Percentiles rank a stretch among this genome's conserved stretches.
Conservation (phyloP, 2,113 vertebrate genomes). For the Thunnus thynnus region DNA sequence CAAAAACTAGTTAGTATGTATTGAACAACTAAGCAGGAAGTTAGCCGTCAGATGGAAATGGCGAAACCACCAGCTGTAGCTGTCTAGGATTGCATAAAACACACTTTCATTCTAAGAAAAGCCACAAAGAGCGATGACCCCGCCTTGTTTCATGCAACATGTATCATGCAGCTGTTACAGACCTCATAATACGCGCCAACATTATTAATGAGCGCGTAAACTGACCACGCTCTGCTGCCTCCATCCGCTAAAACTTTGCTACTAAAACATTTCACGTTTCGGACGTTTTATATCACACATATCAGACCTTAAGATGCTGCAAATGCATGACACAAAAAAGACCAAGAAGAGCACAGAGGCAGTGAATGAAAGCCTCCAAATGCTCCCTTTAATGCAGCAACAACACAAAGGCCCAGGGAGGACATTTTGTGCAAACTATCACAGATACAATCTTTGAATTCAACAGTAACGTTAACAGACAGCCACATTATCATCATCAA, state of each 20-base stretch:
- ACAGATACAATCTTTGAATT: neutral
- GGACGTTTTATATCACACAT: neutral
- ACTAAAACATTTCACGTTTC: neutral
- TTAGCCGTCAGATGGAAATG: neutral
- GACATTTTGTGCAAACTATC: slow-evolving; percentile 7
- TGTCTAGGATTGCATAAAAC: neutral
- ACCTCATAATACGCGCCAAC: neutral
- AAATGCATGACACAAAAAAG: neutral
- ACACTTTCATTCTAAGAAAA: neutral
- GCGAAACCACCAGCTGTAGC: slow-evolving; percentile 8
- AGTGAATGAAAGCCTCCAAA: neutral
- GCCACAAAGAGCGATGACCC: neutral
- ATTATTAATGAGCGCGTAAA: slow-evolving; percentile 2
- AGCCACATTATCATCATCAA: neutral
- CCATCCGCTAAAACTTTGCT: neutral
- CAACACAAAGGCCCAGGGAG: neutral
- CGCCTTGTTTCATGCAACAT: neutral
- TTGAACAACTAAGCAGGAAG: neutral
- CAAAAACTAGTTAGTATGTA: neutral
- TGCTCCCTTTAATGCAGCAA: neutral
- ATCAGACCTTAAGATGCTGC: too few relatives aligned
- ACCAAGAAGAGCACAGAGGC: neutral
- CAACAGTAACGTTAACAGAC: neutral
- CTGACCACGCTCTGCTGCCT: neutral
- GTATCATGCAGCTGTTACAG: neutral